Conservation (phyloP, 2,113 vertebrate genomes). For the Gopherus evgoodei region DNA sequence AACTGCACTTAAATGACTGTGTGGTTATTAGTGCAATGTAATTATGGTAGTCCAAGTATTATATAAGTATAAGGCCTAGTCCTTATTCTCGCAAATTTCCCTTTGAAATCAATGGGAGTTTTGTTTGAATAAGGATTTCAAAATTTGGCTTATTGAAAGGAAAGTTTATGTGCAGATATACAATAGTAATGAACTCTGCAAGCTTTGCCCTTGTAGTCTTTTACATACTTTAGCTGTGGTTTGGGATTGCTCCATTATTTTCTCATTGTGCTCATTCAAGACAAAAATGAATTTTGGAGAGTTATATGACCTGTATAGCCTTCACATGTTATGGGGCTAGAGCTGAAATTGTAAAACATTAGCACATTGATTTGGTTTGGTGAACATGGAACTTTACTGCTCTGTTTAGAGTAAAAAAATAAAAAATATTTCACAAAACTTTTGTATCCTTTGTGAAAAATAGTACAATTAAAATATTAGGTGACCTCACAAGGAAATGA, state of each 20-base stretch:
- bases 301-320: not conserved
- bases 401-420: not conserved
- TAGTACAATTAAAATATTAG: not conserved
- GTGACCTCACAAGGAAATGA: not conserved
- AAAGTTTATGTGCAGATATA: not conserved
- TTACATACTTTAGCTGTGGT: not conserved
- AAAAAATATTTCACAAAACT: not conserved
- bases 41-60: not conserved
- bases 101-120: not conserved
- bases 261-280: not conserved
- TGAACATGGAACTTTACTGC: not conserved
- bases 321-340: not conserved
- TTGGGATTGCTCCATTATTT: slow-evolving; percentile 34
- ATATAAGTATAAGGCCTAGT: not conserved
- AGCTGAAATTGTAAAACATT: not conserved
- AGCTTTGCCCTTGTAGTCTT: slow-evolving; percentile 26
- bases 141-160: not conserved
- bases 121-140: fast-evolving
- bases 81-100: not conserved
- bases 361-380: not conserved
- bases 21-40: not conserved
- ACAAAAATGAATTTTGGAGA: slow-evolving; percentile 7
- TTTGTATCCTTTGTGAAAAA: not conserved
- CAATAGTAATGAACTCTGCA: not conserved
- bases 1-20: not conserved